phyloP scores from a whole-genome alignment of 2,797 vertebrate species.

The Pristis pectinata region DNA sequence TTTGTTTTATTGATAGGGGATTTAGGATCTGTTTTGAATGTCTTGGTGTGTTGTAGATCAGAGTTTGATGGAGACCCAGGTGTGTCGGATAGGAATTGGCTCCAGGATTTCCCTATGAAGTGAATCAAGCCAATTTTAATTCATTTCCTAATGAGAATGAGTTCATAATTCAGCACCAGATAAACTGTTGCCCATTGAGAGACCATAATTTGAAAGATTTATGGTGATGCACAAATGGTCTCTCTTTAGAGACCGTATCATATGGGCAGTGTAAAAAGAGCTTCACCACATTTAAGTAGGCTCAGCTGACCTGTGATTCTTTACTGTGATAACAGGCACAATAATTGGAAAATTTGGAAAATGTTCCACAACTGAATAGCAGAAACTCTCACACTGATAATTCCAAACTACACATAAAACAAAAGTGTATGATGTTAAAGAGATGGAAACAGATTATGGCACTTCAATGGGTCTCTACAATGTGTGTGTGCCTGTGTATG shows the following conservation, averaged over 20 bases:
- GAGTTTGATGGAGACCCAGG: background rate
- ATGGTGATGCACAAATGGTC: background rate
- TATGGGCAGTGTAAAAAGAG: background rate
- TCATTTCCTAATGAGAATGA: background rate
- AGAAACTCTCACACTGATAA: background rate
- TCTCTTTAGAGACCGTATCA: background rate
- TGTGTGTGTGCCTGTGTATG: background rate
- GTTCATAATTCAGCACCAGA: background rate
- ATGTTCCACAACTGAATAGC: background rate
- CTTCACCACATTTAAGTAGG: background rate
- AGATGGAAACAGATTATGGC: background rate
- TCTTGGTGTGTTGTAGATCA: background rate
- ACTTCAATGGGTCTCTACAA: background rate
- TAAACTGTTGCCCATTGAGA: background rate
- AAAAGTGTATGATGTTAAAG: background rate
- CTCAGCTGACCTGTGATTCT: background rate
- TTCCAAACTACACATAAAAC: background rate
- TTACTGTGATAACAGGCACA: no score
- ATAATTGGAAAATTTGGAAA: background rate
- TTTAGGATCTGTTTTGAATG: background rate
- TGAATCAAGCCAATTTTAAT: background rate
- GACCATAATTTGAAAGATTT: background rate
- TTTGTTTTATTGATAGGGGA: background rate
- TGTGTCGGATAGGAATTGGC: background rate
- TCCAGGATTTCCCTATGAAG: background rate